phyloP scores from a whole-genome alignment of 2,797 vertebrate genomes.

The Oceanodroma leucorhoa region DNA sequence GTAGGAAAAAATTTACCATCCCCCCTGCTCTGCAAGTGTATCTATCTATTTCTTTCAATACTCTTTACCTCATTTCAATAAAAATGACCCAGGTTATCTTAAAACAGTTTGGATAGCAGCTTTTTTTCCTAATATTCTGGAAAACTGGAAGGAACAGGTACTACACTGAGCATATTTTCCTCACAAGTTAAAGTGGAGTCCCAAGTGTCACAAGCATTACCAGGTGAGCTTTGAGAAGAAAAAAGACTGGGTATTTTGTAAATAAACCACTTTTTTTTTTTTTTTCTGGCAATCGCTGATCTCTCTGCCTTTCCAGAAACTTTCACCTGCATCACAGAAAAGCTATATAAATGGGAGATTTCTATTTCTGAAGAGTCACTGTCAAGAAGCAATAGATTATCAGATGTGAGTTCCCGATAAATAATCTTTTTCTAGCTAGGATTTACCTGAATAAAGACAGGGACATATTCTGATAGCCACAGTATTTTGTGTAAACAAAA shows the following conservation, averaged over 20 bases:
- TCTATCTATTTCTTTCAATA: background rate
- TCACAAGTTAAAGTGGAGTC: background rate
- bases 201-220: background rate
- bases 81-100: background rate
- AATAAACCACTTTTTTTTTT: background rate
- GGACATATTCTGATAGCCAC: background rate
- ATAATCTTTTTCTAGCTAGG: background rate
- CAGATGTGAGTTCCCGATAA: background rate
- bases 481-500: background rate
- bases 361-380: background rate
- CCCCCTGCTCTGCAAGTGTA: background rate
- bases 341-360: background rate
- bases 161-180: background rate
- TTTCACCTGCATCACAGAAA: background rate
- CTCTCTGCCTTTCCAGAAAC: background rate
- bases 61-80: background rate
- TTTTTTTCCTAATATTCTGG: background rate
- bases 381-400: background rate
- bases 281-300: background rate
- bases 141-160: background rate
- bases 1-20: background rate
- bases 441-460: background rate
- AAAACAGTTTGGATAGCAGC: background rate
- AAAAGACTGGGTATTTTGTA: background rate
- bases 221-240: background rate